Conservation (phyloP, 2,113 vertebrate genomes). For the Neopipo cinnamomea region DNA sequence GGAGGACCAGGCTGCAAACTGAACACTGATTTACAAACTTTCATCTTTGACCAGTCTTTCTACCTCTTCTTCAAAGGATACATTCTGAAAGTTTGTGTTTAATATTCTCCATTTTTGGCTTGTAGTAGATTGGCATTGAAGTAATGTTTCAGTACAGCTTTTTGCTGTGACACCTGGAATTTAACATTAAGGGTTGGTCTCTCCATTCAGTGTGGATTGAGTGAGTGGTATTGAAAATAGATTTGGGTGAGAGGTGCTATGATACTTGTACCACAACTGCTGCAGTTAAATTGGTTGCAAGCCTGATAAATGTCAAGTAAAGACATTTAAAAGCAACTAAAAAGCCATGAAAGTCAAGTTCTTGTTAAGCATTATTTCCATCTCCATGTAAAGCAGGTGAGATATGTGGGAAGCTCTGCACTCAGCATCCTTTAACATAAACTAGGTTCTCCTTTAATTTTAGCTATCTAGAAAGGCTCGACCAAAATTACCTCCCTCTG, state of each 20-base stretch:
- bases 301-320: background rate
- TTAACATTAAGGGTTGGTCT: background rate
- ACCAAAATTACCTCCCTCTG: background rate
- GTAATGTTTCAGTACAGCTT: background rate
- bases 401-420: background rate
- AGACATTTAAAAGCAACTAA: slow-evolving; percentile 46
- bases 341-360: background rate
- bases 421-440: background rate
- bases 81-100: background rate
- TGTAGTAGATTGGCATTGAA: background rate
- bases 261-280: background rate
- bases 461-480: background rate
- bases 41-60: background rate
- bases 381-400: background rate
- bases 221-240: background rate
- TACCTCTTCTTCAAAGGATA: background rate
- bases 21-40: background rate
- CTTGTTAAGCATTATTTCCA: background rate
- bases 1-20: background rate
- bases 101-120: background rate
- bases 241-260: background rate
- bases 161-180: background rate
- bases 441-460: background rate
- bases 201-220: background rate
- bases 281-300: background rate